These are phyloP conservation scores for Actenoides lindsayi DNA, from an alignment of 2,113 vertebrate genomes.

Conservation along the genomic window DNA sequence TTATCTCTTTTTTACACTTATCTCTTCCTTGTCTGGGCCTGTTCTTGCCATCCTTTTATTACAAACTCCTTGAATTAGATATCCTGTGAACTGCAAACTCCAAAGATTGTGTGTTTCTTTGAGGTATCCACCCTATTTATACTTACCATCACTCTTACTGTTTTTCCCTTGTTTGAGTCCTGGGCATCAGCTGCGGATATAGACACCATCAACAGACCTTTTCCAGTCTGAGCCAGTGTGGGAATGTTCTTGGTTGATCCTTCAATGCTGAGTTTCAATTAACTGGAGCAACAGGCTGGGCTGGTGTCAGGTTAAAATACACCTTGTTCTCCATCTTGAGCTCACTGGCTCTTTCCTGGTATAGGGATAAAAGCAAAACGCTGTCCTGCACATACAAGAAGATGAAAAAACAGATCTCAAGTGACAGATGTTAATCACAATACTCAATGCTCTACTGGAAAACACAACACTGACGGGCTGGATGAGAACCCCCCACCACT, in stretches of 20 bases:
- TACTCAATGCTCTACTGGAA: not conserved
- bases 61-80: not conserved
- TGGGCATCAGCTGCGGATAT: not conserved
- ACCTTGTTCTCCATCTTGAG: not conserved
- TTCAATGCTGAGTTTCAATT: not conserved
- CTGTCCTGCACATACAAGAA: not conserved
- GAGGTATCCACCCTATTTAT: not conserved
- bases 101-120: not conserved
- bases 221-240: not conserved
- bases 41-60: not conserved
- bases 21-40: not conserved
- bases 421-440: not conserved
- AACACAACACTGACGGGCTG: not conserved
- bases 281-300: not conserved
- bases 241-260: not conserved
- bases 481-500: not conserved
- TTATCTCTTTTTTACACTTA: not conserved
- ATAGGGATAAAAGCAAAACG: not conserved
- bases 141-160: not conserved
- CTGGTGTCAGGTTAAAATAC: accelerated
- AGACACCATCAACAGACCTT: not conserved
- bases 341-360: not conserved
- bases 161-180: not conserved
- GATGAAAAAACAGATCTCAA: not conserved
- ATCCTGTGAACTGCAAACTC: not conserved